Percentiles rank a stretch among this genome's conserved stretches.
These are phyloP conservation scores for Crocidura indochinensis DNA, from an alignment of 2,797 vertebrate species.

Conservation along the genomic window DNA sequence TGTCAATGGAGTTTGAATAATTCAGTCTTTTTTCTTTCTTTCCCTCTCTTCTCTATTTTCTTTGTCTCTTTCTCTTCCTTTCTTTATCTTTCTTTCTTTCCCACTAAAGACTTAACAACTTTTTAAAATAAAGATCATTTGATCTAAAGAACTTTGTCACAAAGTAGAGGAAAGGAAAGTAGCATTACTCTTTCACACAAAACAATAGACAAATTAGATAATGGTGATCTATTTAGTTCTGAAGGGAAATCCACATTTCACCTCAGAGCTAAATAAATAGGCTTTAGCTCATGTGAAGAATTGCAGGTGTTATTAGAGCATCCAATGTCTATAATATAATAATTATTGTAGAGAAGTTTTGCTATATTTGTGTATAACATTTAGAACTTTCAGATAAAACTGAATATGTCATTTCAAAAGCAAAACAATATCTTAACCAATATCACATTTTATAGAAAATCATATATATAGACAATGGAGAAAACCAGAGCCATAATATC, in stretches of 20 bases:
- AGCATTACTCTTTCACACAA: constrained; percentile 56
- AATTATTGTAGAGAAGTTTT: constrained; percentile 30
- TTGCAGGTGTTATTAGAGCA: neutral
- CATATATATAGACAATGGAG: neutral
- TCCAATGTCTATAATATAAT: neutral
- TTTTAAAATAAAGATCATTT: constrained; percentile 38
- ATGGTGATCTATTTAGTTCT: neutral
- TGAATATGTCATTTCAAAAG: constrained; percentile 43
- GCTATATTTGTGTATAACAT: constrained; percentile 42
- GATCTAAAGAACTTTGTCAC: constrained; percentile 38
- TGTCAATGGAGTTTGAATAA: too few species aligned
- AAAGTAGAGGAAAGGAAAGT: constrained; percentile 38
- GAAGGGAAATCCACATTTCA: neutral
- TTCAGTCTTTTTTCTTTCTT: too few species aligned
- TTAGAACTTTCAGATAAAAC: constrained; percentile 43
- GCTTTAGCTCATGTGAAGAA: neutral
- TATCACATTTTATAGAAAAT: neutral
- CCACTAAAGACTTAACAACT: neutral
- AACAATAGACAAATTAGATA: constrained; percentile 37
- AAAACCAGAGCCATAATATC: constrained; percentile 15
- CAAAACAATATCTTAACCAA: neutral
- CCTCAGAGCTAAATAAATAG: neutral
- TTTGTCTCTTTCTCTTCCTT: too few species aligned
- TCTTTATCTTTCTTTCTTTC: neutral
- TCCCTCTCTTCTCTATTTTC: too few species aligned